Evolutionary conservation across 2,888 invertebrate genomes (phyloP), one percentile per base, ranked within the genome.

Genomic region (Tipula lateralis): DNA sequence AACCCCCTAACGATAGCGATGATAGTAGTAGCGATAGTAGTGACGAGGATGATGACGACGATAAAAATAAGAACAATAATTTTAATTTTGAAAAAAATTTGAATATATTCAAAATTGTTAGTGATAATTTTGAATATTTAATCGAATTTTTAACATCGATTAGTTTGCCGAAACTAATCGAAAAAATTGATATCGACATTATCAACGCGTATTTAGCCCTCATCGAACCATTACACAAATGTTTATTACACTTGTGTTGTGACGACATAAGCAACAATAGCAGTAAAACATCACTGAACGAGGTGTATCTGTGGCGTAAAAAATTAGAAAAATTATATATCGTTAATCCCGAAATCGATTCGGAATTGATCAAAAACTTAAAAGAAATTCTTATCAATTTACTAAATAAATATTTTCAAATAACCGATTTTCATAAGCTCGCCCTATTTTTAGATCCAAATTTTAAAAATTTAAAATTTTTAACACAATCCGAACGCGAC

Each of bases 381-480:
- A 85, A 84, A 85, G 34, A 39, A 12, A 32, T 82, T n/a, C 83
- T 84, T 5, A 16, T 84, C 2, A 30, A 84, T 12, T 34, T 86
- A 36, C 29, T 85, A 1, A 84, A 85, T 80, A 84, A 85, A 66
- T 84, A 85, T 30, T 85, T 85, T 29, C 80, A 82, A 9, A 84
- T 85, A 66, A 85, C 84, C n/a, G 86, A 85, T 34, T 84, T 85
- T 36, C 85, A 86, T 83, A 85, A 85, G 84, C 36, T 86, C 36
- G 85, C 86, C 16, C 83, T 86, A 16, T 86, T 86, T 24, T 24
- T 86, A 6, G 85, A 86, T 84, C 86, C 86, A 7, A 86, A 86
- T 83, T 86, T 86, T 36, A 86, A 86, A 84, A 85, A 84, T 34
- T 19, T 86, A 13, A 86, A 86, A 85, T 86, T 86, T 83, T 84